Percentiles rank a stretch among this genome's conserved stretches.
Evolutionary conservation across 2,888 invertebrate genomes (phyloP).

Genomic region (Podotricha telesiphe): DNA sequence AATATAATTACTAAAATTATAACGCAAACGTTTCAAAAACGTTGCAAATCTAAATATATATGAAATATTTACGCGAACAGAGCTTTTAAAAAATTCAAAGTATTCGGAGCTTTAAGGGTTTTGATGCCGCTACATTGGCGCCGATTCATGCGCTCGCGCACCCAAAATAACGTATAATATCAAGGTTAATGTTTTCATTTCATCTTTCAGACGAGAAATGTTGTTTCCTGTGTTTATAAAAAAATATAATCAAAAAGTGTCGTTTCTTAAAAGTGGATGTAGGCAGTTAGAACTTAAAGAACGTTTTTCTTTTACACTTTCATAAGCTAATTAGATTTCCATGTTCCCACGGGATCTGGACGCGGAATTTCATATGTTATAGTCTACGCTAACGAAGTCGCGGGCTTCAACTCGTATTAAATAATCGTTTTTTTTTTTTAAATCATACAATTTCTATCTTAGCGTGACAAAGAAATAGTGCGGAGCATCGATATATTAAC

Average conservation of each 20-base stretch:
- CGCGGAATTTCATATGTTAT: too few species aligned
- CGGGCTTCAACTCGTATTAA: background rate
- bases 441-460: background rate
- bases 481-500: constrained; percentile 1
- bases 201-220: constrained; percentile 33
- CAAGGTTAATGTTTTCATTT: constrained; percentile 51
- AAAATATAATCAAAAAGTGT: too few species aligned
- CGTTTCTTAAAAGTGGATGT: too few species aligned
- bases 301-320: too few species aligned
- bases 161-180: constrained; percentile 54
- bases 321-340: too few species aligned
- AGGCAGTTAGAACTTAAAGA: too few species aligned
- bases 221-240: constrained; percentile 20
- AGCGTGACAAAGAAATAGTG: background rate
- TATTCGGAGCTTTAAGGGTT: constrained; percentile 26
- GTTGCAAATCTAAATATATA: background rate
- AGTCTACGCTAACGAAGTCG: too few species aligned
- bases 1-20: too few species aligned
- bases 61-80: background rate
- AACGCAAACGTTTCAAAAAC: too few species aligned
- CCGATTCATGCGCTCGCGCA: constrained; percentile 43
- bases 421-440: background rate
- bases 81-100: background rate
- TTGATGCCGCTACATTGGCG: constrained; percentile 43
- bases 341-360: too few species aligned